Conservation (phyloP, 1,140 invertebrate species). For the Drosophila subobscura region DNA sequence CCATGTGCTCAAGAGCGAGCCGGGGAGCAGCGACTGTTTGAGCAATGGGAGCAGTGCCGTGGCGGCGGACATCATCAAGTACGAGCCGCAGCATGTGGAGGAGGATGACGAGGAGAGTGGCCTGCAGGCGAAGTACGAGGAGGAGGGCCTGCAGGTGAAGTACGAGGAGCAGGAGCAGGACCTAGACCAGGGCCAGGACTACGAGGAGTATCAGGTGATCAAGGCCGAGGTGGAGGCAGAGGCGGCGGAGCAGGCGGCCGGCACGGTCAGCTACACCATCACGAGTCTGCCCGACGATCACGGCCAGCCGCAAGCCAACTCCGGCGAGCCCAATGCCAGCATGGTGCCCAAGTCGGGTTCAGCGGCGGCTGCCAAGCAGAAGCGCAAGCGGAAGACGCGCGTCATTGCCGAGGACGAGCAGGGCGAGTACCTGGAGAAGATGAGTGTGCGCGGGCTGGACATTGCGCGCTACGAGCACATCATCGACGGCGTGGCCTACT, state of each 20-base stretch:
- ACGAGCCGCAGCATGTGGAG: conserved; percentile 72
- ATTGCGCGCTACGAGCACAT: conserved; percentile 94
- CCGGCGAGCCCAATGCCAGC: conserved; percentile 16
- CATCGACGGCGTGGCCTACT: conserved; percentile 94
- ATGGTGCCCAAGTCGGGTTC: conserved; percentile 56
- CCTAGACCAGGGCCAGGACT: conserved; percentile 61
- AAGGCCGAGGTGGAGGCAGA: conserved; percentile 67
- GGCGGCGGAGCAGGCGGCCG: conserved; percentile 53
- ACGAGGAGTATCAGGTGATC: conserved; percentile 66
- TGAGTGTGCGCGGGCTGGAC: conserved; percentile 94
- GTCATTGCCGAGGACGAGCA: conserved; percentile 92
- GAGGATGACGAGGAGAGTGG: conserved; percentile 55
- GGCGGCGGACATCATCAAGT: conserved; percentile 76
- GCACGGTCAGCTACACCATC: conserved; percentile 59
- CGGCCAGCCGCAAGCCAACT: conserved; percentile 15
- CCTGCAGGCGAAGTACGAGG: conserved; percentile 61
- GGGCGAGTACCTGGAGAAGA: conserved; percentile 93
- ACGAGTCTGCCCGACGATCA: conserved; percentile 32
- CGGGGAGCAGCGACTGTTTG: conserved; percentile 65
- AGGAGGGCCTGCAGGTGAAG: conserved; percentile 60
- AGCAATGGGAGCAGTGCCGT: conserved; percentile 73
- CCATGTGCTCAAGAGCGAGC: conserved; percentile 73
- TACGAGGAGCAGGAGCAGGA: conserved; percentile 75
- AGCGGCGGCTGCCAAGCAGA: conserved; percentile 84
- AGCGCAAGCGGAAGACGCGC: conserved; percentile 88